Evolutionary conservation across 2,888 invertebrate genomes (phyloP).

Genomic region (Crepidodera aurea): DNA sequence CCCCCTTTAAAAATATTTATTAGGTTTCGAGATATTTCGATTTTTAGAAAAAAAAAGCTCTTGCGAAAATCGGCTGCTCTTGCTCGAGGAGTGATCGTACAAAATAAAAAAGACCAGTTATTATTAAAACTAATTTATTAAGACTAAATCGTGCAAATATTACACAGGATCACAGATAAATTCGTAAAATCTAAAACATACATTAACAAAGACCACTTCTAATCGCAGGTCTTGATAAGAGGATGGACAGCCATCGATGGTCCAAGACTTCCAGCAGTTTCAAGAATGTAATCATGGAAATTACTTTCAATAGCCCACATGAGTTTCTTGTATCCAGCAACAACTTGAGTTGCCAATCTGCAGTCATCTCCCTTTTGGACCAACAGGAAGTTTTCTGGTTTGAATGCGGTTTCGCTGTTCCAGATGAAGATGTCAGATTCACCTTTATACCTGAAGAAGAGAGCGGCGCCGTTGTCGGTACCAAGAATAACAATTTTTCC

Average conservation of each 20-base stretch:
- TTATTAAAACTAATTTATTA: slow-evolving; percentile 32
- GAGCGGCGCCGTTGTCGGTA: slow-evolving; percentile 67
- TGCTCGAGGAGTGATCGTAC: too few species aligned
- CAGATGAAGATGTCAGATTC: slow-evolving; percentile 71
- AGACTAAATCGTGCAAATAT: slow-evolving; percentile 25
- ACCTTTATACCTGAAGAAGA: slow-evolving; percentile 71
- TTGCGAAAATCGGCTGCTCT: too few species aligned
- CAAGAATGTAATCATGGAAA: slow-evolving; percentile 70
- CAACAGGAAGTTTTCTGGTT: slow-evolving; percentile 65
- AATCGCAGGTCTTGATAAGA: slow-evolving; percentile 64
- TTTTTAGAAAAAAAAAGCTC: too few species aligned
- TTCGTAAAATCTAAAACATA: slow-evolving; percentile 4
- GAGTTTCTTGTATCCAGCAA: slow-evolving; percentile 64
- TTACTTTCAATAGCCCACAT: slow-evolving; percentile 74
- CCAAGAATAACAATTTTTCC: slow-evolving; percentile 67
- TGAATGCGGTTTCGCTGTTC: slow-evolving; percentile 69
- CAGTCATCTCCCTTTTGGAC: slow-evolving; percentile 69
- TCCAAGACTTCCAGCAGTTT: slow-evolving; percentile 69
- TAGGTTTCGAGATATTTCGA: too few species aligned
- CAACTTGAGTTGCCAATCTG: slow-evolving; percentile 68
- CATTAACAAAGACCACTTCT: slow-evolving; percentile 31
- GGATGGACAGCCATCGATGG: slow-evolving; percentile 70
- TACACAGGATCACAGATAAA: slow-evolving; percentile 40
- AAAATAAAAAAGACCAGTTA: too few species aligned
- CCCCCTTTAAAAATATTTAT: too few species aligned